Percentiles rank a stretch among this genome's conserved stretches.
Conservation (phyloP, 2,113 vertebrate genomes). For the Albula goreensis region DNA sequence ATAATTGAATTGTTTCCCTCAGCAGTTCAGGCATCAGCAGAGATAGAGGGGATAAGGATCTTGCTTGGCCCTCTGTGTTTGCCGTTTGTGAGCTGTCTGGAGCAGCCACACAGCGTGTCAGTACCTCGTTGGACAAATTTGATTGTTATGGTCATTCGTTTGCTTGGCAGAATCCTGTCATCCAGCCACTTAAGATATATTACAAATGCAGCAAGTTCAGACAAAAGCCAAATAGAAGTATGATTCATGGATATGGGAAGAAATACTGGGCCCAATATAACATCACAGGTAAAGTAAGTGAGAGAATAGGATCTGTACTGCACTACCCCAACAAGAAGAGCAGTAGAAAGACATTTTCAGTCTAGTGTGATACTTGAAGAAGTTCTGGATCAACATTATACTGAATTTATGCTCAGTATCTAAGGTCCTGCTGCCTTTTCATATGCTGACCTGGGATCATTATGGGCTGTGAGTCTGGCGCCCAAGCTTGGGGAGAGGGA, state of each 20-base stretch:
- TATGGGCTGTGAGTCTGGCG: too few relatives aligned
- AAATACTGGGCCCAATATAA: too few relatives aligned
- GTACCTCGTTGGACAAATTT: not conserved
- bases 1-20: not conserved
- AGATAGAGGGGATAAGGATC: not conserved
- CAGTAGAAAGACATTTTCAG: too few relatives aligned
- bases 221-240: not conserved
- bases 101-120: not conserved
- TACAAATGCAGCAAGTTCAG: not conserved
- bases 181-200: not conserved
- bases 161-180: not conserved
- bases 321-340: too few relatives aligned
- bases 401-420: too few relatives aligned
- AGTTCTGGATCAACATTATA: too few relatives aligned
- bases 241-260: not conserved
- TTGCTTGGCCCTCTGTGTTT: not conserved
- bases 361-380: too few relatives aligned
- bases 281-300: too few relatives aligned
- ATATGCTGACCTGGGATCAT: too few relatives aligned
- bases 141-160: not conserved
- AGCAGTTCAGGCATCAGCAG: not conserved
- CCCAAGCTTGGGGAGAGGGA: too few relatives aligned
- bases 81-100: not conserved
- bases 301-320: too few relatives aligned
- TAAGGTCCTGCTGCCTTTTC: too few relatives aligned